These are phyloP conservation scores for Lepidocyrtoides sp. DNA, from an alignment of 2,888 invertebrate genomes.

Conservation along the genomic window DNA sequence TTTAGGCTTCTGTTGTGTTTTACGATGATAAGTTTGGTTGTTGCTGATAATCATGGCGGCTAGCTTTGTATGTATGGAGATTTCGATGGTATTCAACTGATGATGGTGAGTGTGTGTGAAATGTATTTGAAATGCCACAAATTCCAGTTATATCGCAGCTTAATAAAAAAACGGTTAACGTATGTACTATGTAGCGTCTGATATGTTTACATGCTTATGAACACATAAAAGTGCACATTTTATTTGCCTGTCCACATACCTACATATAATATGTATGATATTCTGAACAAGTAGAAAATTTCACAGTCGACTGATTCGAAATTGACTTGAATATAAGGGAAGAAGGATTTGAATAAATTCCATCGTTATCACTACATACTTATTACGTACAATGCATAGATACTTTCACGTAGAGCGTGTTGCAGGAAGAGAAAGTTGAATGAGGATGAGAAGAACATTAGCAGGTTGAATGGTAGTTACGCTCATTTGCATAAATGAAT, in stretches of 20 bases:
- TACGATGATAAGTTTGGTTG: slow-evolving; percentile 39
- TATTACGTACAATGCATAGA: not conserved
- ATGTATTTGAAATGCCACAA: slow-evolving; percentile 36
- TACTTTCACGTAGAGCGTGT: too few species aligned
- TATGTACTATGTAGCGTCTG: too few species aligned
- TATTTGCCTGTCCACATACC: too few species aligned
- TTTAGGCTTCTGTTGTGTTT: slow-evolving; percentile 1
- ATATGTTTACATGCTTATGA: too few species aligned
- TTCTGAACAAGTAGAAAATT: slow-evolving; percentile 43
- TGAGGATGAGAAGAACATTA: not conserved
- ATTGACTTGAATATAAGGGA: slow-evolving; percentile 54
- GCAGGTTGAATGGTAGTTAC: slow-evolving; percentile 4
- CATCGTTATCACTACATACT: not conserved
- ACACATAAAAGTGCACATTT: not conserved
- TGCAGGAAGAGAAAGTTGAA: not conserved
- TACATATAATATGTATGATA: not conserved
- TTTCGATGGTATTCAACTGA: slow-evolving; percentile 34
- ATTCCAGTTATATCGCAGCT: not conserved
- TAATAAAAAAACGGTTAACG: not conserved
- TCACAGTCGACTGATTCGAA: slow-evolving; percentile 56
- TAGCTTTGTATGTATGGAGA: not conserved
- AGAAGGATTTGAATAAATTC: slow-evolving; percentile 58
- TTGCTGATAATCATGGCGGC: slow-evolving; percentile 40
- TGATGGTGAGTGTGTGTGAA: slow-evolving; percentile 30
- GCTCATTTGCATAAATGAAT: slow-evolving; percentile 75